Conservation (phyloP, 2,797 vertebrate genomes). For the Sebastes steindachneri region DNA sequence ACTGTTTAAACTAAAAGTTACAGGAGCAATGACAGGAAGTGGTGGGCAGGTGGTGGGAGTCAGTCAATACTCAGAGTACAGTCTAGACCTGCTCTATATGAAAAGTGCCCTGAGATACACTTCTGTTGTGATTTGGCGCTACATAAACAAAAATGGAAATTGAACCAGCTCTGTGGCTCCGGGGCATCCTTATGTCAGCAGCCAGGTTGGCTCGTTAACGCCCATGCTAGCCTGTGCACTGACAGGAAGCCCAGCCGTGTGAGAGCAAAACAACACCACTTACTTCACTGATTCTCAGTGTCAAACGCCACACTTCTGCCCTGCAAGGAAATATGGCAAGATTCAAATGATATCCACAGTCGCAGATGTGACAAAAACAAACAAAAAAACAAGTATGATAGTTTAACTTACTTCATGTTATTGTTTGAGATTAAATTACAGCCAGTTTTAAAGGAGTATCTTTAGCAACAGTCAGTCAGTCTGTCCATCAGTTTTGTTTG, state of each 20-base stretch:
- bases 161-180: constrained; percentile 37
- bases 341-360: neutral
- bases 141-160: neutral
- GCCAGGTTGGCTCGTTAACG: constrained; percentile 53
- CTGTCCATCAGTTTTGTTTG: neutral
- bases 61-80: neutral
- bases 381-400: neutral
- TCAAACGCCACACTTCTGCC: constrained; percentile 23
- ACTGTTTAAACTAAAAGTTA: constrained; percentile 2
- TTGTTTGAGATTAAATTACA: neutral
- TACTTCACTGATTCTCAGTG: constrained; percentile 47
- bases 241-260: constrained; percentile 42
- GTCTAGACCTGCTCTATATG: neutral
- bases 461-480: neutral
- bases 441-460: neutral
- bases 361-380: neutral
- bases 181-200: constrained; percentile 52
- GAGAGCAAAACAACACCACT: constrained; percentile 55
- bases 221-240: constrained; percentile 24
- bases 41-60: constrained; percentile 54
- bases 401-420: neutral
- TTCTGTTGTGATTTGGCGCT: neutral
- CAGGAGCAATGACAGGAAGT: constrained; percentile 3
- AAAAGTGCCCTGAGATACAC: neutral
- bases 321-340: neutral